Base-by-base conservation (phyloP, 1,140 invertebrate species). In the Thalassaphorura encarpata region DNA sequence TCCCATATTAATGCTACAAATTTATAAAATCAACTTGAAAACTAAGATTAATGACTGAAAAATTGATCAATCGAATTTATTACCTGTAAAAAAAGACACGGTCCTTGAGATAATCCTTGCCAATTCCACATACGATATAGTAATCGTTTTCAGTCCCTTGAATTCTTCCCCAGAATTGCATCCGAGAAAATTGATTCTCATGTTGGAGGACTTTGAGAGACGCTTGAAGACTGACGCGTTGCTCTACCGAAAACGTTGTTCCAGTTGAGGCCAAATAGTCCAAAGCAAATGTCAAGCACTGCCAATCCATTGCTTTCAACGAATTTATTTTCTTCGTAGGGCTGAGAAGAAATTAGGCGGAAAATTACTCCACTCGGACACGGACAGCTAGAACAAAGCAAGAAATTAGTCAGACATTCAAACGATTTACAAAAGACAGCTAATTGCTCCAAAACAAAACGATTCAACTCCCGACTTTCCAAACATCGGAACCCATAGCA, bases 131-230 rank as follows among this genome's bases (percentile, higher is more conserved):
- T 2, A 82, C 80, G 39, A 88, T 76, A 63, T 83, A 81, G 67
- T 87, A 88, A 71, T 87, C 84, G 5, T 70, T 73, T 40, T 78
- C 73, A 0, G 75, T 70, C 0, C 82, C 84, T 51, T 78, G 76
- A 36, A 88, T 80, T 66, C 77, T 77, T 1, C 84, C 85, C 82
- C 83, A 85, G 58, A 85, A 84, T 59, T 79, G 85, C 46, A 83
- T 77, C 57, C 80, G 78, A 2, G 71, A 69, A 67, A 86, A 85
- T 66, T 86, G 82, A 71, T 86, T 86, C 66, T 87, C 83, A 43
- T 80, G 77, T 68, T 85, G 80, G 18, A 87, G 69, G 46, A 84
- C 69, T 15, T 81, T 70, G 0, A 88, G 69, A 0, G 84, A 84
- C 69, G 83, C 83, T 63, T 81, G 76, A 5, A 86, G 68, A 0